phyloP scores from a whole-genome alignment of 2,113 vertebrate species.

The Corvus cornix region DNA sequence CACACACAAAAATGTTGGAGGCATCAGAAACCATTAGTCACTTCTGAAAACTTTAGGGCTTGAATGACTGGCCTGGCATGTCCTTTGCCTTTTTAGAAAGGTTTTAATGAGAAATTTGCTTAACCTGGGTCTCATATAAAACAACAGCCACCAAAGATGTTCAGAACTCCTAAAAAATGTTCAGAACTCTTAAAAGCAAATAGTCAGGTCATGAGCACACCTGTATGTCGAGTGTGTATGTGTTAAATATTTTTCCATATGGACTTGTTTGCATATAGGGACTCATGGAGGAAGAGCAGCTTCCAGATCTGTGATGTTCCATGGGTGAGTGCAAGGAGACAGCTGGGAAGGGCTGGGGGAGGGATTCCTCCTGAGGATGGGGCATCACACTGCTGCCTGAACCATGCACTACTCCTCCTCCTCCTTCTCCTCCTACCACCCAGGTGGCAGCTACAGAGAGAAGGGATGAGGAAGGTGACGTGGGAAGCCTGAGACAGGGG shows the following conservation, averaged over 20 bases:
- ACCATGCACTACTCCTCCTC: neutral
- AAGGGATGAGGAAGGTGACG: neutral
- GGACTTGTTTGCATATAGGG: neutral
- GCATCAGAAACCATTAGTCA: neutral
- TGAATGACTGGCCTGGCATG: neutral
- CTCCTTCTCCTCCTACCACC: neutral
- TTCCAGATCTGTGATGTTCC: neutral
- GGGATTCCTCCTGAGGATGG: neutral
- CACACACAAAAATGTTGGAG: neutral
- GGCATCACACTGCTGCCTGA: neutral
- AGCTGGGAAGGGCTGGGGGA: neutral
- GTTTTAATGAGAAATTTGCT: neutral
- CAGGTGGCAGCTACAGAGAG: neutral
- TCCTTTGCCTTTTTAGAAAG: neutral
- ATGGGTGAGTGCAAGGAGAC: neutral
- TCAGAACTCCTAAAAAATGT: neutral
- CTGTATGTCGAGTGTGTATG: rapidly evolving
- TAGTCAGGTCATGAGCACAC: neutral
- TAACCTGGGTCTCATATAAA: neutral
- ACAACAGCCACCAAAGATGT: neutral
- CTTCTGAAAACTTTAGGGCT: neutral
- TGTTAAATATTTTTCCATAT: neutral
- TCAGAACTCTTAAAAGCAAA: neutral
- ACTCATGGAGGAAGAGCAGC: neutral
- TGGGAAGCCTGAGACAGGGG: neutral